A percentile compares a stretch with the other conserved stretches of the same genome.
Conservation (phyloP, 1,140 invertebrate genomes). For the Drosophila willistoni region DNA sequence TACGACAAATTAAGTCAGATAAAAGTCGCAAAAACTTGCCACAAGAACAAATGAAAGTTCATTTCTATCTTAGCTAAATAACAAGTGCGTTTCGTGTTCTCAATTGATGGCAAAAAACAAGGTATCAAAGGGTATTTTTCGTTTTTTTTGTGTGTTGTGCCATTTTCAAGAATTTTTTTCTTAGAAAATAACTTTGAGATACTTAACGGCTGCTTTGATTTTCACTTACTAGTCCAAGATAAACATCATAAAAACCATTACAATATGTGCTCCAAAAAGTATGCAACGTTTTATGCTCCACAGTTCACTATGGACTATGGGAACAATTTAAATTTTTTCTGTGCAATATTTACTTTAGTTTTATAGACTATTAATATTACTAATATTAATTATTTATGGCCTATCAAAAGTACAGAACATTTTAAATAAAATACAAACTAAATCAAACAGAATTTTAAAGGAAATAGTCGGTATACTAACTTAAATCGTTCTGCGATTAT, state of each 20-base stretch:
- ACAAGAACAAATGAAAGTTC: conserved; percentile 17
- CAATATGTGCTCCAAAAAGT: conserved; percentile 53
- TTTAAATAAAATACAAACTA: too few species aligned
- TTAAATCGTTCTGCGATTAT: too few species aligned
- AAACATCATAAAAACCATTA: conserved; percentile 47
- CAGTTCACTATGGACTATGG: too few species aligned
- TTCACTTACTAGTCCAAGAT: conserved; percentile 54
- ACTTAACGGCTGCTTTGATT: conserved; percentile 6
- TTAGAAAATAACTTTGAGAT: not conserved
- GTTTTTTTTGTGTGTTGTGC: too few species aligned
- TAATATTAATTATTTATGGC: too few species aligned
- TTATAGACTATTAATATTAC: too few species aligned
- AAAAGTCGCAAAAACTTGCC: conserved; percentile 33
- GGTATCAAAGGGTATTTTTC: not conserved
- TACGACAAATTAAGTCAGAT: conserved; percentile 56
- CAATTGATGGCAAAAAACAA: not conserved
- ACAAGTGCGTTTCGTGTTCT: not conserved
- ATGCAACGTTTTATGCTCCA: conserved; percentile 45
- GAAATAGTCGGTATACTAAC: too few species aligned
- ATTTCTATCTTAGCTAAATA: conserved; percentile 25
- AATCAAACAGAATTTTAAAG: too few species aligned
- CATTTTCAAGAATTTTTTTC: not conserved
- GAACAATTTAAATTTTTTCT: too few species aligned
- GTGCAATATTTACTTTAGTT: too few species aligned
- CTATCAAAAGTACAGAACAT: too few species aligned